Base-by-base conservation (phyloP, 2,888 invertebrate species). In the Lydus trimaculatus region DNA sequence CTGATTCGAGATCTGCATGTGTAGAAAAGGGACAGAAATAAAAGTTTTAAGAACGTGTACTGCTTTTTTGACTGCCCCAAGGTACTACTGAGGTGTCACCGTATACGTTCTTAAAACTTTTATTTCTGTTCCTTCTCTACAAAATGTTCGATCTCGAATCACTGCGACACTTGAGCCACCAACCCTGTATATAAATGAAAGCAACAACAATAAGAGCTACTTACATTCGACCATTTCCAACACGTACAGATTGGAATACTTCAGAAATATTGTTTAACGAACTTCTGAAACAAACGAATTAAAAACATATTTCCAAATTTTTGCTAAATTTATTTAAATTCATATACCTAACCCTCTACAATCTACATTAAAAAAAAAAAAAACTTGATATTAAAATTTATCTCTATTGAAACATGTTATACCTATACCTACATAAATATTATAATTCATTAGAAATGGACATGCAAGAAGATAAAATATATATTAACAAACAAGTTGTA, bases 221-320 rank as follows among this genome's bases (percentile, higher is more conserved):
- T 88, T 84, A 88, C 88, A 88, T 87, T 88, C 88, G 88, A 80
- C 87, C 87, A 81, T 87, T 87, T 82, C 86, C 86, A 80, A 87
- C 84, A 81, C 86, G 87, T 82, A 86, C 86, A 58, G 82, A 80
- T 73, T 23, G 52, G 13, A 87, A 85, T 72, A 86, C 84, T 76
- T 87, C 88, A 76, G 86, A 85, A 83, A 87, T 85, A 80, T 85
- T 85, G 81, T 81, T 82, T 79, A 86, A 85, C 80, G 86, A 85
- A 79, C 86, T 86, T 84, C 88, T 88, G 85, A 69, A 87, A 88
- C 80, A 80, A 78, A 75, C 72, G 71, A 65, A 61, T 33, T 31
- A 13, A 62, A 61, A 36, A 23, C 31, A 63, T 62, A 31, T 23
- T 33, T 48, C 23, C 5, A 1, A 25, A 52, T 9, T 4, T 13